Conservation (phyloP, 2,888 invertebrate species). For the Clunio marinus region DNA sequence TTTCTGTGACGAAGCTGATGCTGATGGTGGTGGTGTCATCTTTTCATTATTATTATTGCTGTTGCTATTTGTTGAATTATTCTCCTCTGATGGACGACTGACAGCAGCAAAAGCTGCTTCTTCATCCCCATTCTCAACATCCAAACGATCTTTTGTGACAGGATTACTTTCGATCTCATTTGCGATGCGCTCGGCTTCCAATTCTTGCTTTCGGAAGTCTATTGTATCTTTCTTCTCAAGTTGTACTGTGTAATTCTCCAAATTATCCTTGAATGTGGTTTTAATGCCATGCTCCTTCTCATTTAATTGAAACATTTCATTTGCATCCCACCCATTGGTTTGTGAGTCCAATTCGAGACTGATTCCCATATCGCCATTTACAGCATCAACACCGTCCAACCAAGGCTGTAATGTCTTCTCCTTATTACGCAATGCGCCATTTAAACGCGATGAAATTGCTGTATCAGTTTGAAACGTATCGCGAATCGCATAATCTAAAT, state of each 20-base stretch:
- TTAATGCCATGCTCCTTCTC: slow-evolving; percentile 87
- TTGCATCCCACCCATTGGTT: slow-evolving; percentile 93
- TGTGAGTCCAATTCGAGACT: slow-evolving; percentile 68
- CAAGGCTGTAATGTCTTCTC: slow-evolving; percentile 81
- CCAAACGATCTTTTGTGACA: slow-evolving; percentile 72
- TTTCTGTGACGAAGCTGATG: slow-evolving; percentile 36
- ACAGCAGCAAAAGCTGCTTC: slow-evolving; percentile 86
- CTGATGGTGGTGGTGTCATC: slow-evolving; percentile 43
- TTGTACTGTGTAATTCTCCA: slow-evolving; percentile 88
- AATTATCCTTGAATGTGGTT: slow-evolving; percentile 85
- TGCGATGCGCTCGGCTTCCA: slow-evolving; percentile 82
- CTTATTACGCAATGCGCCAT: slow-evolving; percentile 48
- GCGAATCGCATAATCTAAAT: slow-evolving; percentile 82
- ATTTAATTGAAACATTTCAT: slow-evolving; percentile 95
- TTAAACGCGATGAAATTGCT: slow-evolving; percentile 62
- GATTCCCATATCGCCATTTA: slow-evolving; percentile 55
- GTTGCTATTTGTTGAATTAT: slow-evolving; percentile 22
- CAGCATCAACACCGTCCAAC: slow-evolving; percentile 62
- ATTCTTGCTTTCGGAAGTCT: slow-evolving; percentile 78
- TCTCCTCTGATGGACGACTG: slow-evolving; percentile 51
- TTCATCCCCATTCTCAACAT: slow-evolving; percentile 89
- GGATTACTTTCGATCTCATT: slow-evolving; percentile 88
- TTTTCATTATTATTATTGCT: slow-evolving; percentile 12
- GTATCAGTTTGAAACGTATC: slow-evolving; percentile 86
- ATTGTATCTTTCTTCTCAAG: slow-evolving; percentile 80